Evolutionary conservation across 30 jellyfish, hydroid and myxozoan genomes (phyloP).

Genomic region (Turritopsis dohrnii): DNA sequence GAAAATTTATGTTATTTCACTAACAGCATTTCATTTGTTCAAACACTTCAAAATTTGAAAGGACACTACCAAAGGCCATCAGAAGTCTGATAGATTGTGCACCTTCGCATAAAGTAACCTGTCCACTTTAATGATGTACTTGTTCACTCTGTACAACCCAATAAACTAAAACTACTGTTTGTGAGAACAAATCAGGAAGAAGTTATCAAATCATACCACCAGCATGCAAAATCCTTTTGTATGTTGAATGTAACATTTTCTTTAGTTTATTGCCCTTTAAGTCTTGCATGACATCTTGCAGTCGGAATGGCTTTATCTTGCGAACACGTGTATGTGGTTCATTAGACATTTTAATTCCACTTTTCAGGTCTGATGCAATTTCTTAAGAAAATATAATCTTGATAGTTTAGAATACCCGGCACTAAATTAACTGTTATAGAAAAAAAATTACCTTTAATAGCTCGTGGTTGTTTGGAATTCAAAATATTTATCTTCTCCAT

Average conservation of each 20-base stretch:
- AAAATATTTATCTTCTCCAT: constrained; percentile 47
- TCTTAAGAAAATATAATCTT: constrained; percentile 1
- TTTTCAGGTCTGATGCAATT: constrained; percentile 36
- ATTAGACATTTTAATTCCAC: constrained; percentile 18
- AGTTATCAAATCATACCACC: constrained; percentile 48
- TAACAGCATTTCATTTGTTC: background rate
- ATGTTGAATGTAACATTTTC: constrained; percentile 51
- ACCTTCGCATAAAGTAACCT: too few species aligned
- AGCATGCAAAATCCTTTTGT: constrained; percentile 64
- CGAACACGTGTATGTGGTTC: constrained; percentile 45
- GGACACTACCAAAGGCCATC: too few species aligned
- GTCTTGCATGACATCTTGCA: constrained; percentile 65
- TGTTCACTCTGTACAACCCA: too few species aligned
- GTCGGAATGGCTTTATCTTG: constrained; percentile 74
- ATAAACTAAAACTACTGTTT: background rate
- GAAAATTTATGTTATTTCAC: too few species aligned
- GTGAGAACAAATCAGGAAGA: background rate
- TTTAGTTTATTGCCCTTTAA: constrained; percentile 49
- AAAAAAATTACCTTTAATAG: background rate
- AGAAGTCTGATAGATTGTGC: too few species aligned
- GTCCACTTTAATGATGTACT: too few species aligned
- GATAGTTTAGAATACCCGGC: too few species aligned
- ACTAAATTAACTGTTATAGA: background rate
- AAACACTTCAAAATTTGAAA: too few species aligned
- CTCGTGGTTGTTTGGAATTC: constrained; percentile 18